Base-by-base conservation (phyloP, 1,140 invertebrate species). In the Drosophila sp. region DNA sequence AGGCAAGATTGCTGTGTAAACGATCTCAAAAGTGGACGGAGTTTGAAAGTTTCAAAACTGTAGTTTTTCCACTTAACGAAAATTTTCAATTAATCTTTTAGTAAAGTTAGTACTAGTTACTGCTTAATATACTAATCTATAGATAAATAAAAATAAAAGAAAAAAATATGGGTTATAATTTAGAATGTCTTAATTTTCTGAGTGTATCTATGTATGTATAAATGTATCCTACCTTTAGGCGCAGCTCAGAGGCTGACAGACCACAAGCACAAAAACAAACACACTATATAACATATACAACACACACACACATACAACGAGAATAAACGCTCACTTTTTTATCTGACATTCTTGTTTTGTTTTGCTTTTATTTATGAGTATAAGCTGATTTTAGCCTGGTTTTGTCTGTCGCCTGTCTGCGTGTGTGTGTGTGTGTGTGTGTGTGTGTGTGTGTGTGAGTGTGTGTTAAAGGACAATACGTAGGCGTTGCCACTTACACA, bases 311-410 rank as follows among this genome's bases (percentile, higher is more conserved):
- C 21, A 13, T 14, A 14, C 45, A 48, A 14, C n/a, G 25, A 27
- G 25, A 50, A 16, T n/a, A 11, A 50, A 27, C 27, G 46, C 25
- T 50, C 46, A 50, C 7, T 11, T 50, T 50, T 50, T 50, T 32
- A 29, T 50, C n/a, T 27, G 25, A 13, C 46, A 50, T 14, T 32
- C 29, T 25, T 27, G 2, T 32, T 48, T 48, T 48, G 6, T 48
- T 21, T 21, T 2, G 8, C 45, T 25, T 27, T 45, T 18, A 18
- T 7, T 45, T 45, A 18, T 46, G 7, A 13, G 46, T 45, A 18
- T 46, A 18, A 13, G 46, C n/a, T 13, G 36, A 13, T 11, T 13
- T 38, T 38, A 38, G 36, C 46, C 14, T 13, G 46, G 46, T 4
- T 5, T 32, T 50, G n/a, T 50, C 46, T 50, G 25, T 25, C 25